Evolutionary conservation across 2,113 vertebrate genomes (phyloP).

Genomic region (Apodemus sylvaticus): DNA sequence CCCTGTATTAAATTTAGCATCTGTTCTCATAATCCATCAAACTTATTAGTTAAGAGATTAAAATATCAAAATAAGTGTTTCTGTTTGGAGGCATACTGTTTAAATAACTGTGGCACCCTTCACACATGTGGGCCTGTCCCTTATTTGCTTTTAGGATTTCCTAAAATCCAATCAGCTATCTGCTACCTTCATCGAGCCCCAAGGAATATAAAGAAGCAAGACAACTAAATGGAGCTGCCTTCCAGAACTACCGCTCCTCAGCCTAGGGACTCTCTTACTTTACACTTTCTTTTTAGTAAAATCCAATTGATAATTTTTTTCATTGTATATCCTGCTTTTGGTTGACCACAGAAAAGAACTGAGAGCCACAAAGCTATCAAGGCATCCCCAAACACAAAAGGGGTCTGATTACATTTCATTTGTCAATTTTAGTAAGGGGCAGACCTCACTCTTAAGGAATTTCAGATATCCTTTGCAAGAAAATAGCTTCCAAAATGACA

Average conservation of each 20-base stretch:
- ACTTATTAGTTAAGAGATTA: conserved; percentile 82
- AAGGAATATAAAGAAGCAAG: conserved; percentile 77
- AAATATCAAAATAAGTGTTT: conserved; percentile 80
- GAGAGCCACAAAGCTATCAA: conserved; percentile 69
- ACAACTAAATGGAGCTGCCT: conserved; percentile 74
- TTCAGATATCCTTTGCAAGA: conserved; percentile 7
- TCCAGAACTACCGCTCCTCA: conserved; percentile 76
- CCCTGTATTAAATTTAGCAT: conserved; percentile 82
- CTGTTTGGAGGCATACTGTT: conserved; percentile 81
- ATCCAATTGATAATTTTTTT: conserved; percentile 81
- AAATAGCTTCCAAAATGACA: background rate
- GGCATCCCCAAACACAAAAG: background rate
- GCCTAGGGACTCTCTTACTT: conserved; percentile 65
- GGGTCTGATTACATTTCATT: background rate
- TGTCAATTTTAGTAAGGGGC: background rate
- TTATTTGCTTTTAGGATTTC: conserved; percentile 77
- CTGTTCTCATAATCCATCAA: conserved; percentile 84
- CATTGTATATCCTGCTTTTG: conserved; percentile 53
- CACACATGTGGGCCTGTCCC: conserved; percentile 69
- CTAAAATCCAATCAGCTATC: conserved; percentile 75
- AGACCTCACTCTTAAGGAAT: background rate
- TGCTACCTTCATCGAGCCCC: conserved; percentile 70
- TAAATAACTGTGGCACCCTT: conserved; percentile 80
- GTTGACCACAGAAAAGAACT: conserved; percentile 73
- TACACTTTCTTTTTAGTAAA: conserved; percentile 74